Percentiles rank a stretch among this genome's conserved stretches.
These are phyloP conservation scores for Heteronetta atricapilla DNA, from an alignment of 2,113 vertebrate species.

Conservation along the genomic window DNA sequence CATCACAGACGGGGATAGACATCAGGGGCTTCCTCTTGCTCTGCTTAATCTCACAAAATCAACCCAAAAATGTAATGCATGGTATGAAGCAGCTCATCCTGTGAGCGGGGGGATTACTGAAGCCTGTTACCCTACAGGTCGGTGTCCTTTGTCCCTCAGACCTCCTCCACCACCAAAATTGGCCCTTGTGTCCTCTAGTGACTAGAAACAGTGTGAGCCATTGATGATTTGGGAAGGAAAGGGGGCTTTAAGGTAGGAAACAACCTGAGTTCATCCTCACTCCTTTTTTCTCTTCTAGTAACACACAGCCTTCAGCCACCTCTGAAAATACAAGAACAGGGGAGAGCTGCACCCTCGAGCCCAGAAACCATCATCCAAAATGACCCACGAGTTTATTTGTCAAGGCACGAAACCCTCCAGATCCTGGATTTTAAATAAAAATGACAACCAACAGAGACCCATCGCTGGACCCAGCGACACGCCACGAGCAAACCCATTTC, in stretches of 20 bases:
- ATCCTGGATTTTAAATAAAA: constrained; percentile 57
- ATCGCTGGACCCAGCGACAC: not conserved
- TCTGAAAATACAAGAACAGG: too few species aligned
- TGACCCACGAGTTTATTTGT: constrained; percentile 65
- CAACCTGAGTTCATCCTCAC: not conserved
- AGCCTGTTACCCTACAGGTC: not conserved
- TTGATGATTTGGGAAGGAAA: not conserved
- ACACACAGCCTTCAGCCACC: not conserved
- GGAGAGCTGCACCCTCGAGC: not conserved
- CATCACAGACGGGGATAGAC: not conserved
- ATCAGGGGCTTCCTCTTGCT: not conserved
- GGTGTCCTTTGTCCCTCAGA: not conserved
- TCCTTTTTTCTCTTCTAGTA: not conserved
- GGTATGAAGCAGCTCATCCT: not conserved
- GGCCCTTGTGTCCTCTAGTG: not conserved
- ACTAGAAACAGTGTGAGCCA: not conserved
- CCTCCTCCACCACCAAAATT: not conserved
- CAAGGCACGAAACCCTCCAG: constrained; percentile 47
- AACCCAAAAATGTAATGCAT: not conserved
- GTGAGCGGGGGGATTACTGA: not conserved
- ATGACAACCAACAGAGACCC: not conserved
- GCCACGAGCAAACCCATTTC: not conserved
- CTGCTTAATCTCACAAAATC: not conserved
- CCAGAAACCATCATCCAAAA: not conserved
- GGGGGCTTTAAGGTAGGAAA: not conserved